A percentile compares a stretch with the other conserved stretches of the same genome.
Conservation (phyloP, 2,797 vertebrate genomes). For the Takifugu ocellatus region DNA sequence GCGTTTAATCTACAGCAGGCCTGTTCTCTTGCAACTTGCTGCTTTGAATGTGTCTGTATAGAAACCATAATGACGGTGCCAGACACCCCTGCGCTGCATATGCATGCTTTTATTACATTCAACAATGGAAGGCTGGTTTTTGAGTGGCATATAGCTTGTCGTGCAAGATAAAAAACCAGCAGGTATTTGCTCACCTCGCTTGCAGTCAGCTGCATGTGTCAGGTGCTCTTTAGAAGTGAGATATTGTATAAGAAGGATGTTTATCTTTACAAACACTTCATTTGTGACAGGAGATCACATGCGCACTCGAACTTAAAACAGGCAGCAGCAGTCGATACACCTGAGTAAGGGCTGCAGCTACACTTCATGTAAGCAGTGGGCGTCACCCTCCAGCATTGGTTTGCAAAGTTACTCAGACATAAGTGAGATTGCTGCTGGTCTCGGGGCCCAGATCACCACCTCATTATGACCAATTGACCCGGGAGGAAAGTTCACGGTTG, state of each 20-base stretch:
- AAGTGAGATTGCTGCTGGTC: conserved; percentile 40
- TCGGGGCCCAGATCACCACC: conserved; percentile 16
- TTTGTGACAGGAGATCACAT: conserved; percentile 25
- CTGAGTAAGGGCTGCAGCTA: conserved; percentile 53
- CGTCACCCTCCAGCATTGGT: conserved; percentile 43
- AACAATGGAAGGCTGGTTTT: conserved; percentile 44
- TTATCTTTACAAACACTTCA: conserved; percentile 53
- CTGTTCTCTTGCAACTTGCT: conserved; percentile 43
- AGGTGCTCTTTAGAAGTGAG: conserved; percentile 32
- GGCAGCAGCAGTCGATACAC: conserved; percentile 31
- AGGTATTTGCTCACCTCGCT: conserved; percentile 24
- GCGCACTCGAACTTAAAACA: conserved; percentile 18
- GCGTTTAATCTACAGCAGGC: conserved; percentile 59
- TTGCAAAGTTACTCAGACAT: conserved; percentile 45
- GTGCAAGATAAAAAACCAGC: conserved; percentile 17
- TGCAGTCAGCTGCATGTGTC: conserved; percentile 19
- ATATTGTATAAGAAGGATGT: conserved; percentile 54
- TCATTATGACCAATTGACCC: conserved; percentile 16
- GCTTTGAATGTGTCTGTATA: conserved; percentile 34
- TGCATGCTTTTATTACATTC: conserved; percentile 39
- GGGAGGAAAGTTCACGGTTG: conserved; percentile 22
- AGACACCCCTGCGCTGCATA: conserved; percentile 41
- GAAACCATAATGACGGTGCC: conserved; percentile 47
- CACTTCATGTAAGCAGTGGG: conserved; percentile 40
- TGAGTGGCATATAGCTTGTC: conserved; percentile 54